Base-by-base conservation (phyloP, 2,113 vertebrate species). In the Cygnus atratus region DNA sequence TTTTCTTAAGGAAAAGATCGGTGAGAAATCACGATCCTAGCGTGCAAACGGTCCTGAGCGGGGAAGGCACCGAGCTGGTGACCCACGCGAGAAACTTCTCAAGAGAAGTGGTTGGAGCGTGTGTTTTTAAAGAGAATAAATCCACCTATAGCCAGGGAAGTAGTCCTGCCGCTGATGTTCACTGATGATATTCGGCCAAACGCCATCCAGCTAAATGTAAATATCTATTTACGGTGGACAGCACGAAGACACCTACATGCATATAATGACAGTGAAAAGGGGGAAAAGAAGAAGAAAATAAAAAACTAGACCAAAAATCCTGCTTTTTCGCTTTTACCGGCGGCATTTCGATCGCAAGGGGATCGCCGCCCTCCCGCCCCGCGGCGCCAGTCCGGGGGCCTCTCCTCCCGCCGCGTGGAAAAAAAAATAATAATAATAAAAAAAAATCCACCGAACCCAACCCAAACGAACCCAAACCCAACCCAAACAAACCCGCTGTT, bases 221-320 rank as follows among this genome's bases (percentile, higher is more conserved):
- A 58, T 35, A 87, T 10, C 82, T 35, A 70, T 81, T 54, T 63
- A 19, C 73, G 61, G 85, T 61, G 21, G 20, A 72, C 7, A 39
- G 29, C 66, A 43, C 58, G 65, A 13, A 28, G 31, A 16, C 31
- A 24, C 50, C 46, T 20, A 11, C 67, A 24, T 74, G 59, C 35
- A 18, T 29, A 29, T 15, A 43, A 24, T 9, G 63, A 22, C 54
- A 68, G 54, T 33, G 13, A 33, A 35, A 39, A 19, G 28, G 59
- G 3, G 9, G 1, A 2, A 5, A 52, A 31, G 21, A 61, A 24
- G n/a, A 19, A 5, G 18, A 2, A 3, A 6, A 39, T 39, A 39
- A 48, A 11, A 48, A 48, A 48, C 43, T 22, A 48, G 22, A 48
- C 10, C 46, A 11, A 3, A 4, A 13, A 25, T 4, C 15, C 14